Base-by-base conservation (phyloP, 2,888 invertebrate species). In the Falcaria lacertinaria region DNA sequence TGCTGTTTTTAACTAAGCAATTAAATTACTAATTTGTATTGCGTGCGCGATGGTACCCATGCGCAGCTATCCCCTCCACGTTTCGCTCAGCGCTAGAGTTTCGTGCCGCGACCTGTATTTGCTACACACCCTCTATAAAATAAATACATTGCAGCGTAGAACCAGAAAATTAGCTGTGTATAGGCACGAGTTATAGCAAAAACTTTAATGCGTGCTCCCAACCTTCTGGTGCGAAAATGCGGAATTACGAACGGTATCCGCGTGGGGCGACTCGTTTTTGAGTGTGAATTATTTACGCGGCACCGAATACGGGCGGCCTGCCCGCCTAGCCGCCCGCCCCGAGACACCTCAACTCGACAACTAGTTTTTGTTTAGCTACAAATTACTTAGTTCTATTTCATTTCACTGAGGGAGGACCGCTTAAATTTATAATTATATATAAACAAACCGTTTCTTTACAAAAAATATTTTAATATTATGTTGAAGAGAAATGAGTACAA, bases 131-230 rank as follows among this genome's bases (percentile, higher is more conserved):
- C 70, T 61, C 69, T 66, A 66, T 74, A 77, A n/a, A n/a, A n/a
- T 78, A 77, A 80, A 77, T 74, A 73, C 79, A 68, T 77, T 74
- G 67, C 64, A 72, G 69, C 79, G 80, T 81, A 76, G 74, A 77
- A 83, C 80, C 60, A 70, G 74, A 66, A 79, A 83, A 85, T 85
- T 79, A 81, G 75, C 75, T 74, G 69, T 69, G 72, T 79, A 80
- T 74, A 73, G 73, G 74, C 64, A 59, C 53, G 58, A 64, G 61
- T 50, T 63, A 56, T 57, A 60, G 71, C 72, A 85, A 84, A 86
- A 87, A 87, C 78, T 83, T 83, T 69, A 83, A 83, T 80, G 76
- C 69, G 76, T 78, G 69, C 65, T 66, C 64, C 64, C 60, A 64
- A 69, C 63, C 68, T 71, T 76, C 72, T 67, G 66, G 76, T 70